Base-by-base conservation (phyloP, 2,888 invertebrate genomes). In the Pyralis farinalis region DNA sequence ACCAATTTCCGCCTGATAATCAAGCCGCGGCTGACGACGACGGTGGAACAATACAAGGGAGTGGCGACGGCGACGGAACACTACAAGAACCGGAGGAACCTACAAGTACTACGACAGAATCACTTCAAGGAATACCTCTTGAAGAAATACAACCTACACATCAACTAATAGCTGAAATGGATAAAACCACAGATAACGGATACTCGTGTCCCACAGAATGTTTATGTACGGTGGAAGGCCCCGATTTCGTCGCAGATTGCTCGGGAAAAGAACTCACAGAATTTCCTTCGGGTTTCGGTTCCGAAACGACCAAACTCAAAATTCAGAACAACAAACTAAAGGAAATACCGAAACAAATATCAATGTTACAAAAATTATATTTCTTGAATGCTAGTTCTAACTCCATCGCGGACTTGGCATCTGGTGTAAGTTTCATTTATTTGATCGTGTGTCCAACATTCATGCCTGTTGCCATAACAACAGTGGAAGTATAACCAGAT, bases 191-290 rank as follows among this genome's bases (percentile, higher is more conserved):
- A 29, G 12, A 55, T 7, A 46, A 44, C 12, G 55, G 70, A 21
- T 46, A 49, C 40, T 43, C 55, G 7, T 87, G 87, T 39, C 86
- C 87, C 8, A 59, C 64, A 22, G 63, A 64, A 35, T 87, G 88
- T 47, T 66, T 78, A 12, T 87, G 87, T 48, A 74, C 67, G 47
- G 57, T 67, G 44, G 84, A 86, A 58, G 78, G 75, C 12, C 57
- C 63, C 16, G 58, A 71, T 34, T 81, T 72, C 30, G 63, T 77
- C 1, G 80, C 86, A 3, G 82, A 90, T 63, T 92, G 92, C 63
- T 79, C 89, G 7, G 79, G 86, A 51, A 78, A 74, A 41, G 78
- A 71, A 25, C 66, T 92, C 40, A 81, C 80, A 10, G 80, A 88
- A 55, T 73, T 92, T 37, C 92, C 92, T 20, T 53, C 71, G 8